A percentile compares a stretch with the other conserved stretches of the same genome.
Evolutionary conservation across 2,888 invertebrate genomes (phyloP).

Genomic region (Amblyjoppa proteus): DNA sequence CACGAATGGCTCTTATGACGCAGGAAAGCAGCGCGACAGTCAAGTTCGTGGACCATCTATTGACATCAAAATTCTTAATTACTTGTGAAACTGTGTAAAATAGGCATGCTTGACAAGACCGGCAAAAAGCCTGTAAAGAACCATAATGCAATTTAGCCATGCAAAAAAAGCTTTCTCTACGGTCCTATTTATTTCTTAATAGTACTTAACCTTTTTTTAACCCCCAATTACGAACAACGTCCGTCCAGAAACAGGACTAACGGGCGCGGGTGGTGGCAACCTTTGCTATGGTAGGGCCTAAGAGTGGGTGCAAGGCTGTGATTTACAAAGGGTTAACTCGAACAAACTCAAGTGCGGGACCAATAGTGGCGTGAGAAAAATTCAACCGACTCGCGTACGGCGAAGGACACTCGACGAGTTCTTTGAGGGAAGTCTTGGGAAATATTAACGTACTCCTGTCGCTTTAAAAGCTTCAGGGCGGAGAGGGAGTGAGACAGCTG

Average conservation of each 20-base stretch:
- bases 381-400: conserved; percentile 53
- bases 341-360: background rate
- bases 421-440: conserved; percentile 71
- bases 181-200: no score
- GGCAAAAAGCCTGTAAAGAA: no score
- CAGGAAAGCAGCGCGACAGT: background rate
- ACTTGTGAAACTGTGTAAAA: background rate
- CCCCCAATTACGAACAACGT: no score
- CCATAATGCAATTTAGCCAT: no score
- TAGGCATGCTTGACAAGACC: no score
- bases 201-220: no score
- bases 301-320: no score
- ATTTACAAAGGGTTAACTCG: background rate
- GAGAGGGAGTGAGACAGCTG: conserved; percentile 57
- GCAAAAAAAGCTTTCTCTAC: no score
- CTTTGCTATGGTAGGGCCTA: no score
- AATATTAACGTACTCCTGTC: conserved; percentile 72
- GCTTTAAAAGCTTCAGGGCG: conserved; percentile 68
- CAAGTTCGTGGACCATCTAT: background rate
- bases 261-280: no score
- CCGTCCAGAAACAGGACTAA: no score
- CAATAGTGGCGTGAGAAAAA: conserved; percentile 43
- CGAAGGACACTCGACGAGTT: conserved; percentile 62
- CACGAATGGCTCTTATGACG: background rate
- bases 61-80: background rate